phyloP scores from a whole-genome alignment of 2,797 vertebrate genomes.

The Anguilla marmorata region DNA sequence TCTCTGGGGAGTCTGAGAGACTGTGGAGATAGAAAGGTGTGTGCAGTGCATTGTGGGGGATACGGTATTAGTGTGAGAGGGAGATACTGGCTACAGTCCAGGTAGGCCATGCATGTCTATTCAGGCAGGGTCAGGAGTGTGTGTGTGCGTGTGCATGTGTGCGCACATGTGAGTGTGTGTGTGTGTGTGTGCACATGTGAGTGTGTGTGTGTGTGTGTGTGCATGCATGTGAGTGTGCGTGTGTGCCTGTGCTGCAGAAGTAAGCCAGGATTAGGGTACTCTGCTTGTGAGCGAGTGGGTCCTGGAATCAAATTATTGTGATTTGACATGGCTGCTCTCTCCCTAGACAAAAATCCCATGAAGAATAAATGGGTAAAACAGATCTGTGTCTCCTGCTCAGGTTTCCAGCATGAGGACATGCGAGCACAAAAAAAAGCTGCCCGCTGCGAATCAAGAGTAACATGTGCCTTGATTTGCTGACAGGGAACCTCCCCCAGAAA shows the following conservation, averaged over 20 bases:
- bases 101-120: background rate
- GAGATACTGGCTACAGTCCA: background rate
- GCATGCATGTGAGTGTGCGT: background rate
- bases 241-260: background rate
- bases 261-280: background rate
- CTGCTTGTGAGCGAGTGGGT: background rate
- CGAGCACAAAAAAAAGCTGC: background rate
- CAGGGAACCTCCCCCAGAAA: background rate
- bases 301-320: background rate
- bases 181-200: background rate
- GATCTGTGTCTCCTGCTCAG: background rate
- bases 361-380: background rate
- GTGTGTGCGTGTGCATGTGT: background rate
- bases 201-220: background rate
- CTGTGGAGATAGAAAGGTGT: slow-evolving; percentile 30
- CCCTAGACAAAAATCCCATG: background rate
- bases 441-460: background rate
- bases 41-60: slow-evolving; percentile 4
- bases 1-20: slow-evolving; percentile 34
- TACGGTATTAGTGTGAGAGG: background rate
- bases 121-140: background rate
- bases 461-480: background rate
- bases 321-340: background rate
- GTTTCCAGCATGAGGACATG: background rate
- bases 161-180: background rate